A percentile compares a stretch with the other conserved stretches of the same genome.
Conservation (phyloP, 2,113 vertebrate genomes). For the Pseudonaja textilis region DNA sequence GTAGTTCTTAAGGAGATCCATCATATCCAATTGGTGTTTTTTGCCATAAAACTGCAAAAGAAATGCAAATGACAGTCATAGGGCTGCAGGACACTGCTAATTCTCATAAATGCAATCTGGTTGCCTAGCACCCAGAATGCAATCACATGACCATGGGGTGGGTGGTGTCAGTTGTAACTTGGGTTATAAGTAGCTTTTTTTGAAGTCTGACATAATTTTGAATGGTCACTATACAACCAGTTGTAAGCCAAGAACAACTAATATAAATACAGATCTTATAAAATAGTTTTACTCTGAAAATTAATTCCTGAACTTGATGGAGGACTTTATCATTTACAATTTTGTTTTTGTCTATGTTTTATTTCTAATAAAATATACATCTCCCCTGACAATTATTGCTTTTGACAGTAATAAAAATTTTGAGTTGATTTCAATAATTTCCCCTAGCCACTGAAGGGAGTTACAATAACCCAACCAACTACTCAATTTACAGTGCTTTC, state of each 20-base stretch:
- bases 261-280: not conserved
- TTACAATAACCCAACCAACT: not conserved
- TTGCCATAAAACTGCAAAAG: not conserved
- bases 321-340: not conserved
- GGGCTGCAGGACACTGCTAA: too few species aligned
- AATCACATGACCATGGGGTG: not conserved
- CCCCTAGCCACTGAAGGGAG: not conserved
- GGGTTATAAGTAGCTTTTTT: not conserved
- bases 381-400: not conserved
- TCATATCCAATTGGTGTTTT: not conserved
- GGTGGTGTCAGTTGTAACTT: not conserved
- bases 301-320: not conserved
- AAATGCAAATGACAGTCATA: too few species aligned
- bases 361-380: not conserved
- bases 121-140: not conserved
- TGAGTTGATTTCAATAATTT: not conserved
- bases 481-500: not conserved
- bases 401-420: not conserved
- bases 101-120: too few species aligned
- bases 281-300: not conserved
- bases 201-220: not conserved
- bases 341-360: not conserved
- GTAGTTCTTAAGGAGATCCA: not conserved
- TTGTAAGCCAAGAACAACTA: not conserved
- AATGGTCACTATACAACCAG: not conserved